A percentile compares a stretch with the other conserved stretches of the same genome.
phyloP scores from a whole-genome alignment of 2,113 vertebrate genomes.

The Megatriorchis doriae region DNA sequence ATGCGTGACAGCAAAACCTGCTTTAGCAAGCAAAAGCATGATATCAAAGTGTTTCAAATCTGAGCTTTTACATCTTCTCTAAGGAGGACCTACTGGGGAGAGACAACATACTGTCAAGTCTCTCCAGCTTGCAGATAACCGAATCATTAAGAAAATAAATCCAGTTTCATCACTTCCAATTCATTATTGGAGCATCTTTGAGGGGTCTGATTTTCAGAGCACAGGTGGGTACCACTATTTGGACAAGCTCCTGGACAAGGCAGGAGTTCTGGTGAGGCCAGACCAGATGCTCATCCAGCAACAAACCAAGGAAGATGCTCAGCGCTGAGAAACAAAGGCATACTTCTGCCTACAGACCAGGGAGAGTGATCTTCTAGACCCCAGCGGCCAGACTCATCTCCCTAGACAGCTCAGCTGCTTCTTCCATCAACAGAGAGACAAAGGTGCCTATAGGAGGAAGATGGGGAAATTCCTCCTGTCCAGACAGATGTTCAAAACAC shows the following conservation, averaged over 20 bases:
- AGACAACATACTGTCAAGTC: neutral
- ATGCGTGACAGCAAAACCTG: neutral
- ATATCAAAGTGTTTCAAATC: neutral
- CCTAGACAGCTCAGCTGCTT: neutral
- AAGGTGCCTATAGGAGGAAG: neutral
- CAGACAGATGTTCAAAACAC: neutral
- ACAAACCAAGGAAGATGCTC: neutral
- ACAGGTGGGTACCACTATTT: neutral
- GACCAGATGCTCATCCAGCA: neutral
- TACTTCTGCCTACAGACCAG: neutral
- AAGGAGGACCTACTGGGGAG: neutral
- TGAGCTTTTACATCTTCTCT: neutral
- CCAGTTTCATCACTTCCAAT: neutral
- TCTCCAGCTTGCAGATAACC: neutral
- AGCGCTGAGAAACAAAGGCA: neutral
- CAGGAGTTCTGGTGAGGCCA: neutral
- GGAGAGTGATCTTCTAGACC: neutral
- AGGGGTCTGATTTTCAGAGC: neutral
- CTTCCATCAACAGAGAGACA: neutral
- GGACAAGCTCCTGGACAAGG: neutral
- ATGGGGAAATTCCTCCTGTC: neutral
- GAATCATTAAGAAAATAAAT: neutral
- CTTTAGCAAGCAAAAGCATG: neutral
- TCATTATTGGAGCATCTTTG: neutral
- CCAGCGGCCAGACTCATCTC: neutral